Conservation (phyloP, 2,888 invertebrate species). For the Limnephilus lunatus region DNA sequence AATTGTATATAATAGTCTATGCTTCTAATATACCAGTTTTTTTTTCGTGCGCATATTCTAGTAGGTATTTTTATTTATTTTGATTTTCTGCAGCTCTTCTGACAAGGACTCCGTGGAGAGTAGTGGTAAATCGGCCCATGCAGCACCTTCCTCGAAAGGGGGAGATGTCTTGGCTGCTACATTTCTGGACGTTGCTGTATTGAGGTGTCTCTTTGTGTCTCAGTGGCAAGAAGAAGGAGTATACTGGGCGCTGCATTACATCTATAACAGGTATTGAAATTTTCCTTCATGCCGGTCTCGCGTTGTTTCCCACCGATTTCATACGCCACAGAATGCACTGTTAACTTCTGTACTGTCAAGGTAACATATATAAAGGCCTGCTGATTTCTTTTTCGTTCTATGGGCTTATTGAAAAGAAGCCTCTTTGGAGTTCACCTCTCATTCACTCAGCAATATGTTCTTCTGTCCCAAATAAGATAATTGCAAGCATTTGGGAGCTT, state of each 20-base stretch:
- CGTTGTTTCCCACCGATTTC: no score
- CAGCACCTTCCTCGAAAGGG: slow-evolving; percentile 61
- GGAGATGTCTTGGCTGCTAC: slow-evolving; percentile 89
- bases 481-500: not conserved
- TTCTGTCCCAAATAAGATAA: not conserved
- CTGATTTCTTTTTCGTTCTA: not conserved
- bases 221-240: slow-evolving; percentile 99
- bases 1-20: not conserved
- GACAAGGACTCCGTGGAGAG: slow-evolving; percentile 89
- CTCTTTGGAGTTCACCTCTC: no score
- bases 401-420: not conserved
- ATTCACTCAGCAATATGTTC: no score
- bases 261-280: slow-evolving; percentile 86
- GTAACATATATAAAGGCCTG: no score
- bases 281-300: not conserved
- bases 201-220: slow-evolving; percentile 95
- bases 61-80: not conserved
- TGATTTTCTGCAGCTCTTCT: slow-evolving; percentile 75
- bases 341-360: no score
- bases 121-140: slow-evolving; percentile 69
- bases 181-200: slow-evolving; percentile 96
- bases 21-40: not conserved
- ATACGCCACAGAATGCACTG: not conserved
- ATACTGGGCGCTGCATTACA: slow-evolving; percentile 96
- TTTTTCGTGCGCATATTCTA: not conserved